Conservation (phyloP, 2,797 vertebrate genomes). For the Dermochelys coriacea region DNA sequence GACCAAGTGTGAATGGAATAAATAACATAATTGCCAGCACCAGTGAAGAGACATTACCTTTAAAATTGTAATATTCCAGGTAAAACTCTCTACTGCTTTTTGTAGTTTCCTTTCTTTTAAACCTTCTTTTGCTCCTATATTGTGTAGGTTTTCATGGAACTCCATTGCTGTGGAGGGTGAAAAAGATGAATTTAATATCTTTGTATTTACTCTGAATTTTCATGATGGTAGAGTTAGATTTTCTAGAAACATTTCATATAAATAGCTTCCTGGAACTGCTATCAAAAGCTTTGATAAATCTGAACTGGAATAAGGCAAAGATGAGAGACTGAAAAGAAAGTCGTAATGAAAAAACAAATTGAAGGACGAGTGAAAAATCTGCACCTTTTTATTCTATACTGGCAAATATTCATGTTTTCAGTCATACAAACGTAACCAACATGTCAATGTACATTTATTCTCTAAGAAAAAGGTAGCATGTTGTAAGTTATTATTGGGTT, state of each 20-base stretch:
- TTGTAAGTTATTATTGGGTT: background rate
- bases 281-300: background rate
- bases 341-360: background rate
- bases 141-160: constrained; percentile 95
- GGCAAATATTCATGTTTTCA: background rate
- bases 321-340: constrained; percentile 5
- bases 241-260: background rate
- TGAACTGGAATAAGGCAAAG: constrained; percentile 19
- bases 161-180: constrained; percentile 90
- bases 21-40: background rate
- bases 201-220: constrained; percentile 11
- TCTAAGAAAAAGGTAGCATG: background rate
- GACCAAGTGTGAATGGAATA: constrained; percentile 2
- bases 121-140: constrained; percentile 93
- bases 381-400: background rate
- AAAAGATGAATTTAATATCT: constrained; percentile 3
- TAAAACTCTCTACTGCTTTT: constrained; percentile 97
- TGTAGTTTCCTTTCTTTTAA: constrained; percentile 95
- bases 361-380: background rate
- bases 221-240: background rate
- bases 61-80: constrained; percentile 98
- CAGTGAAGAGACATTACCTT: constrained; percentile 86
- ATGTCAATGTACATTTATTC: background rate
- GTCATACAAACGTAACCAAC: background rate
- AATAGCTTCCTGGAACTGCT: background rate